These are phyloP conservation scores for Cephalophus harveyi DNA, from an alignment of 2,113 vertebrate genomes.

Conservation along the genomic window DNA sequence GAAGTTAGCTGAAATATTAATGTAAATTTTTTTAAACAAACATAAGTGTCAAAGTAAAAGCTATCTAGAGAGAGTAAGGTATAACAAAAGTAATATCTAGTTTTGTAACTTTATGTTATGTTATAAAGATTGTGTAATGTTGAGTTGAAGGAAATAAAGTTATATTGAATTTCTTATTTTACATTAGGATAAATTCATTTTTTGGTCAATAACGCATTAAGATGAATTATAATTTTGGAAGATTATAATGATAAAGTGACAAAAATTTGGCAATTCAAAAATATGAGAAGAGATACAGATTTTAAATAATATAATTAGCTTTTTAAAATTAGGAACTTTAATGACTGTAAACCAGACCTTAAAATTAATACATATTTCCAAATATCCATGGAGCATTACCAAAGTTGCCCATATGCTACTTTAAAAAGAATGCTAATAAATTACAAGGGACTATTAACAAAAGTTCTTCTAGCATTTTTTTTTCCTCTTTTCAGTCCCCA, in stretches of 20 bases:
- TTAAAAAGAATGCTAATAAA: constrained; percentile 32
- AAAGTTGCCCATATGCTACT: background rate
- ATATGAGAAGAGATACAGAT: background rate
- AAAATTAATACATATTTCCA: constrained; percentile 9
- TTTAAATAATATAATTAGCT: constrained; percentile 18
- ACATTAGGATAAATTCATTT: background rate
- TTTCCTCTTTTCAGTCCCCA: background rate
- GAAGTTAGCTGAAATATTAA: background rate
- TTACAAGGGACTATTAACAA: background rate
- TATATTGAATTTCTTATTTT: background rate
- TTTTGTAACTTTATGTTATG: background rate
- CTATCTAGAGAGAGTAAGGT: background rate
- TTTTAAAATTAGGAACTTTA: background rate
- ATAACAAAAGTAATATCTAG: background rate
- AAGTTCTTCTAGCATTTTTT: background rate
- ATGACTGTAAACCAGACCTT: background rate
- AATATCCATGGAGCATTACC: background rate
- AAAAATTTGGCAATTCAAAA: constrained; percentile 5
- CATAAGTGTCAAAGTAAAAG: background rate
- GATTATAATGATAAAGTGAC: background rate
- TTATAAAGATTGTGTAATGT: background rate
- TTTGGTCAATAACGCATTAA: background rate
- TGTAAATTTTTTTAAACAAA: background rate
- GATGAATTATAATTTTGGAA: background rate
- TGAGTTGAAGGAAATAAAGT: background rate